Evolutionary conservation across 2,888 invertebrate species (phyloP), one percentile per base, ranked within the genome.

Genomic region (Dinocampus coccinellae): DNA sequence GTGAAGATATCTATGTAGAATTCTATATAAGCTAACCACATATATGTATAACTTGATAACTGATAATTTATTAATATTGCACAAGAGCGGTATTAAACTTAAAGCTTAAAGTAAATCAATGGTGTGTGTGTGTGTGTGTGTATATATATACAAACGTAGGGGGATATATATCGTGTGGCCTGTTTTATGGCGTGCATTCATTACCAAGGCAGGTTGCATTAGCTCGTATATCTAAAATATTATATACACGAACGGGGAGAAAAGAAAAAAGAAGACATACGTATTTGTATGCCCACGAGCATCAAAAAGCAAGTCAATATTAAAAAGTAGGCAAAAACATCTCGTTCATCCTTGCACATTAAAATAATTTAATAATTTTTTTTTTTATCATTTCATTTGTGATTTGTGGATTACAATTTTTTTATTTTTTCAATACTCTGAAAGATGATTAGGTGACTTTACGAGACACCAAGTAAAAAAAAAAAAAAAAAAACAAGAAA

Each of bases 161-260:
- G 47, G 47, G 47, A 47, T 47, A 47, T 47, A 80, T 79, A 79
- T 84, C 81, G 47, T 47, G 47, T 47, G 47, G 47, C 83, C 82
- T 83, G 83, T 85, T 86, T 86, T 85, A 86, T 82, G 83, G 85
- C 83, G 78, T 83, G 84, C 85, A 85, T 87, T 87, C 85, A 86
- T 87, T 86, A 86, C 83, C 77, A 78, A 47, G 81, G 80, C 82
- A 84, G 83, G 82, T 83, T 83, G 83, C 80, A 82, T 77, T 83
- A 81, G 84, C 83, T 85, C 86, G 84, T 87, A 86, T 86, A 87
- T 87, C 86, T 85, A 81, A 74, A 67, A 11, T 36, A 52, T 55
- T 34, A 69, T 69, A 29, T 47, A 47, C 47, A 47, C 47, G 7
- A 16, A 47, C 47, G 16, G 39, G 39, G 11, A 47, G 24, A 55